Percentiles rank a stretch among this genome's conserved stretches.
phyloP scores from a whole-genome alignment of 2,888 invertebrate genomes.

The Invenusta paracnida region DNA sequence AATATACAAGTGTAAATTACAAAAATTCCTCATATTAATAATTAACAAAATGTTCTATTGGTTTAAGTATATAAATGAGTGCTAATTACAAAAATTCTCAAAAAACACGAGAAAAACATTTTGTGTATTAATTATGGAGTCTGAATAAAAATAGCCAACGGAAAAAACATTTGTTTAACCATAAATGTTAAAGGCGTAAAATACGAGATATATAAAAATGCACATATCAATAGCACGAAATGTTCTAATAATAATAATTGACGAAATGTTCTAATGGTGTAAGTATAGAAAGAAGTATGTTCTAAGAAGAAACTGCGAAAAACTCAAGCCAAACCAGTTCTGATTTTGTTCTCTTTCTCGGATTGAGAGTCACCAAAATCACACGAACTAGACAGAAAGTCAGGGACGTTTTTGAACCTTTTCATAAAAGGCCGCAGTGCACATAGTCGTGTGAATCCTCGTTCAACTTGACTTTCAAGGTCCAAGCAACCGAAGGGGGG shows the following conservation, averaged over 20 bases:
- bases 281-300: slow-evolving; percentile 29
- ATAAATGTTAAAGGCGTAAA: slow-evolving; percentile 29
- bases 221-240: slow-evolving; percentile 29
- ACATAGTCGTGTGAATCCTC: slow-evolving; percentile 29
- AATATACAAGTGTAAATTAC: slow-evolving; percentile 29
- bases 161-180: slow-evolving; percentile 29
- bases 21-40: slow-evolving; percentile 29
- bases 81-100: slow-evolving; percentile 29
- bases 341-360: slow-evolving; percentile 29
- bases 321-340: slow-evolving; percentile 27
- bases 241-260: slow-evolving; percentile 29
- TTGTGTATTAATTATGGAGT: slow-evolving; percentile 29
- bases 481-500: background rate
- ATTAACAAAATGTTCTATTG: slow-evolving; percentile 29
- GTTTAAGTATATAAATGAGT: slow-evolving; percentile 29
- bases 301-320: slow-evolving; percentile 29
- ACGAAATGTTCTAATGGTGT: slow-evolving; percentile 29
- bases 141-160: slow-evolving; percentile 26
- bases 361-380: slow-evolving; percentile 29
- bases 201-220: slow-evolving; percentile 29
- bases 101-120: slow-evolving; percentile 29
- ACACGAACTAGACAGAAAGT: slow-evolving; percentile 29
- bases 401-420: slow-evolving; percentile 29
- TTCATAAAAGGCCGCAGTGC: slow-evolving; percentile 29
- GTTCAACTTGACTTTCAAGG: slow-evolving; percentile 20